Base-by-base conservation (phyloP, 2,797 vertebrate genomes). In the Leptoclinus maculatus region DNA sequence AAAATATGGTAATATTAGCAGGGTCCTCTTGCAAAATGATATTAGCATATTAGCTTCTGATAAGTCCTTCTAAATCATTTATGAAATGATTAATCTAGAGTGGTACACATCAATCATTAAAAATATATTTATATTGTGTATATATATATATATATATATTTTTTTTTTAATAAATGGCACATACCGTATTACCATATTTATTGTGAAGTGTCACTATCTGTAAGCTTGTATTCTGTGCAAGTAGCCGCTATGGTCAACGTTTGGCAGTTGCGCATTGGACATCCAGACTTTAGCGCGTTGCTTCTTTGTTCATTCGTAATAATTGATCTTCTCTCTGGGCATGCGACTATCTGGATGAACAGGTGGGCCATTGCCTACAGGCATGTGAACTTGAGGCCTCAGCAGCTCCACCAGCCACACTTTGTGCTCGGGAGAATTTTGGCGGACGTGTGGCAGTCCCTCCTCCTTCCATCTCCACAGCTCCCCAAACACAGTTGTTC, bases 401-500 rank as follows among this genome's bases (percentile, higher is more conserved):
- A 51, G 88, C 90, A 88, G 88, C 74, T 86, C 83, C 75, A 76
- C 80, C 83, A 87, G 85, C 80, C 90, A 93, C 88, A 88, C 89
- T 88, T 87, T 86, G 86, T 90, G 88, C 91, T 86, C 77, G 23
- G 78, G 89, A 94, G 92, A 93, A 82, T 93, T 94, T 93, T 95
- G 92, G 95, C 88, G 78, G 84, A 86, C 78, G 72, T 84, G 80
- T 82, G 74, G 74, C 70, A 7, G 34, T 74, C 81, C 78, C 82
- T 71, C 88, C 90, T 81, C 87, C 76, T 70, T 65, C 82, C 79
- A 79, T 87, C 80, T 85, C 91, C 76, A 70, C 86, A 79, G 89
- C 84, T 91, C 92, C 90, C 89, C 84, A 88, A 94, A 93, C 95
- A 94, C 95, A 96, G 95, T 96, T 96, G 95, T 95, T 96, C 94